A percentile compares a stretch with the other conserved stretches of the same genome.
phyloP scores from a whole-genome alignment of 1,140 invertebrate genomes.

The Battus philenor region DNA sequence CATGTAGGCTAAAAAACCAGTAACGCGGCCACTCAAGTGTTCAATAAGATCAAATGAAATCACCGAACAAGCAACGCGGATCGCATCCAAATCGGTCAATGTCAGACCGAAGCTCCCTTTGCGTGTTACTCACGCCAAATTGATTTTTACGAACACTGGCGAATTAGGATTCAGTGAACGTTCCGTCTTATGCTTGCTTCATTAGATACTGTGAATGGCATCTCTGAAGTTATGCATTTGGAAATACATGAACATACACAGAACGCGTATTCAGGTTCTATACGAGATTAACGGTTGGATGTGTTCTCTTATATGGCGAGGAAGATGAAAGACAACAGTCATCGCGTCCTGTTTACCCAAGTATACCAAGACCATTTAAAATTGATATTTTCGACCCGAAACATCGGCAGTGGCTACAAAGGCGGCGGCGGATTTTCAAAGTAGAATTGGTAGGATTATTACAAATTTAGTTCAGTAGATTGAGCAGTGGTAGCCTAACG shows the following conservation, averaged over 20 bases:
- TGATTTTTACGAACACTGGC: slow-evolving; percentile 11
- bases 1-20: too few relatives aligned
- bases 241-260: background rate
- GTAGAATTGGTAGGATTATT: too few relatives aligned
- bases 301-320: too few relatives aligned
- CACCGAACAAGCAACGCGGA: background rate
- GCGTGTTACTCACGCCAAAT: slow-evolving; percentile 10
- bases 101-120: slow-evolving; percentile 9
- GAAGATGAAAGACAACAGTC: too few relatives aligned
- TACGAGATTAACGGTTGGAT: background rate
- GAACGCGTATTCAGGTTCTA: background rate
- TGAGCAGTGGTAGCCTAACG: too few relatives aligned
- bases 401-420: too few relatives aligned
- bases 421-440: too few relatives aligned
- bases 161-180: slow-evolving; percentile 5
- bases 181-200: background rate
- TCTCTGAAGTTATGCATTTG: background rate
- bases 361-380: too few relatives aligned
- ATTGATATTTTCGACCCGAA: too few relatives aligned
- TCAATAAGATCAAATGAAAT: slow-evolving; percentile 11
- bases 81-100: slow-evolving; percentile 7
- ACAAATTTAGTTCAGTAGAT: too few relatives aligned
- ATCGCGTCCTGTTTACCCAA: too few relatives aligned
- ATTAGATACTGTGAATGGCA: slow-evolving; percentile 1
- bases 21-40: background rate